Conservation (phyloP, 2,113 vertebrate genomes). For the Malurus alboscapulatus region DNA sequence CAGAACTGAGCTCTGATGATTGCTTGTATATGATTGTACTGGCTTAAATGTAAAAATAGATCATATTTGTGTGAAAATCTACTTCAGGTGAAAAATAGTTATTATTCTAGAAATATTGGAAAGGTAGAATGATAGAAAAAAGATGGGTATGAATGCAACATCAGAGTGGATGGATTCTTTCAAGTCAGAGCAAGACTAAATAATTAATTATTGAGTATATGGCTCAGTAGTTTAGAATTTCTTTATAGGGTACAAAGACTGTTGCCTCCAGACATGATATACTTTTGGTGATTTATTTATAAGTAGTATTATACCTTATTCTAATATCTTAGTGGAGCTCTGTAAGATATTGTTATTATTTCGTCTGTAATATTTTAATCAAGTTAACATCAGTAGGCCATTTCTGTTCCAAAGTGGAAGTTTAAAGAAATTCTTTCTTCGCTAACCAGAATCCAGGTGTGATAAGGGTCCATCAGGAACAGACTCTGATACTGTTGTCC, state of each 20-base stretch:
- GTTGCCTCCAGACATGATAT: background rate
- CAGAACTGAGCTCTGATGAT: background rate
- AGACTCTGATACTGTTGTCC: background rate
- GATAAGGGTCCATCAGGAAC: background rate
- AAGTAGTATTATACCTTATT: background rate
- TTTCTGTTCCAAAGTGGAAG: background rate
- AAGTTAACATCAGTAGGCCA: background rate
- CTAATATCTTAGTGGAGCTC: background rate
- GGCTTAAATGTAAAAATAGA: background rate
- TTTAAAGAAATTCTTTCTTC: background rate
- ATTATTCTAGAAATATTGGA: background rate
- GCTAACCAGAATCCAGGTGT: background rate
- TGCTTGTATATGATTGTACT: background rate
- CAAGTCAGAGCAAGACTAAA: background rate
- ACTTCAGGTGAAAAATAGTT: background rate
- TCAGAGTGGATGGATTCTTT: background rate
- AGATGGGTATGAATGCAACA: background rate
- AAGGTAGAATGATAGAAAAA: background rate
- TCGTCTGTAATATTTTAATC: background rate
- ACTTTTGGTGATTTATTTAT: background rate
- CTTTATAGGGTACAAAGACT: background rate
- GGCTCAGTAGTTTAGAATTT: background rate
- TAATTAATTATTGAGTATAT: conserved; percentile 5
- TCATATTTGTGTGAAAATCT: background rate
- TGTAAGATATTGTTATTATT: background rate